phyloP scores from a whole-genome alignment of 2,888 invertebrate genomes.

The Tipula helvola region DNA sequence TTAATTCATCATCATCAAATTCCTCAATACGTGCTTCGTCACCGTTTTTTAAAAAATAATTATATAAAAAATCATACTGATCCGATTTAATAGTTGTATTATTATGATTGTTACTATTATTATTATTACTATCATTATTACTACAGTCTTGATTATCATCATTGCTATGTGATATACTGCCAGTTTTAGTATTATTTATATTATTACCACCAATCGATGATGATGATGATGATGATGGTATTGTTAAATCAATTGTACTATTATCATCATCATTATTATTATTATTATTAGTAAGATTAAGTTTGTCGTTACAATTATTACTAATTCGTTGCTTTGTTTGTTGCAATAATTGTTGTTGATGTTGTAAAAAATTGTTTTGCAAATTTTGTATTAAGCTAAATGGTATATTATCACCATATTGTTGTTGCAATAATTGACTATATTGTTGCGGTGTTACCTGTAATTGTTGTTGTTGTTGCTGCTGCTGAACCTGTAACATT shows the following conservation, averaged over 20 bases:
- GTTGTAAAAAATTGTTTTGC: conserved; percentile 14
- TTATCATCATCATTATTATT: conserved; percentile 4
- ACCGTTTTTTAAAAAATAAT: conserved; percentile 32
- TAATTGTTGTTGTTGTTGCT: neutral
- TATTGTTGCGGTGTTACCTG: neutral
- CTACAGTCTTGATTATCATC: neutral
- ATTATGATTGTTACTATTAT: neutral
- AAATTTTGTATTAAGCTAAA: conserved; percentile 75
- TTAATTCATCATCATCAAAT: neutral
- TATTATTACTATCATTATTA: neutral
- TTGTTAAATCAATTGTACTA: conserved; percentile 7
- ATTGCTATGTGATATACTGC: conserved; percentile 16
- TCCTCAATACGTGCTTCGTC: conserved; percentile 19
- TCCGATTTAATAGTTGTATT: conserved; percentile 15
- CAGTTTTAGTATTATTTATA: conserved; percentile 19
- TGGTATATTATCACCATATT: conserved; percentile 74
- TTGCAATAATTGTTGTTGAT: conserved; percentile 39
- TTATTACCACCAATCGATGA: conserved; percentile 1
- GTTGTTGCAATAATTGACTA: conserved; percentile 32
- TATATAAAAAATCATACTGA: conserved; percentile 30
- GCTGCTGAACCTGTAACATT: neutral
- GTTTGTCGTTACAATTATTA: neutral
- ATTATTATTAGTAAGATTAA: neutral
- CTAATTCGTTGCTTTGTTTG: conserved; percentile 9
- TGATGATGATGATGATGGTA: neutral